phyloP scores from a whole-genome alignment of 2,888 invertebrate genomes.

The Eudasyphora cyanicolor region DNA sequence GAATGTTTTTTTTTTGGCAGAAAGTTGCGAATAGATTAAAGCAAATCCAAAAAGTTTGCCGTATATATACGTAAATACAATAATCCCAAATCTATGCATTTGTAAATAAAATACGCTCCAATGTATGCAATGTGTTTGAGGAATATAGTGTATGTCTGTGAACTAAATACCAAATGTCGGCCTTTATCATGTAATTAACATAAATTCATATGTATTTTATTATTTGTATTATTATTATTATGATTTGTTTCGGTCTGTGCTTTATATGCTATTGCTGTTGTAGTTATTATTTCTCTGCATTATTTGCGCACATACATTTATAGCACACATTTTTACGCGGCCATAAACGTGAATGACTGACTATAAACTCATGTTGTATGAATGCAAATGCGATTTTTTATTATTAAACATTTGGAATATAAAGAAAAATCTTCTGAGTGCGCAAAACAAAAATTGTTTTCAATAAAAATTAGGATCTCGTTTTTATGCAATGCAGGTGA shows the following conservation, averaged over 20 bases:
- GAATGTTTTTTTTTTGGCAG: no score
- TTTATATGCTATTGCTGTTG: constrained; percentile 3
- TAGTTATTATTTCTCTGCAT: no score
- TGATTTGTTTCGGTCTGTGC: constrained; percentile 19
- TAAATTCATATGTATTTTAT: constrained; percentile 35
- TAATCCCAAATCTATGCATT: no score
- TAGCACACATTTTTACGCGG: constrained; percentile 48
- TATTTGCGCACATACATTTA: background rate
- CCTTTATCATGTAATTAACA: constrained; percentile 53
- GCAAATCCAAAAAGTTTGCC: no score
- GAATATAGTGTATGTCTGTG: no score
- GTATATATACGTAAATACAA: no score
- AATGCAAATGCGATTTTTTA: constrained; percentile 22
- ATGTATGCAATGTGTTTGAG: no score
- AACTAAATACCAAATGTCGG: constrained; percentile 4
- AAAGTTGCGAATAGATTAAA: no score
- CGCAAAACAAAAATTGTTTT: constrained; percentile 42
- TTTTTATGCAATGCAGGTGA: constrained; percentile 9
- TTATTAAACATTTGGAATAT: background rate
- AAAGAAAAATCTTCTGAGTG: constrained; percentile 37
- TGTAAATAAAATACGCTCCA: no score
- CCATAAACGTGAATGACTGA: constrained; percentile 50
- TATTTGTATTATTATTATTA: constrained; percentile 36
- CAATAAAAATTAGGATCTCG: constrained; percentile 51
- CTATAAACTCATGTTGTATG: background rate